Evolutionary conservation across 2,113 vertebrate genomes (phyloP).

Genomic region (Psephotus haematonotus): DNA sequence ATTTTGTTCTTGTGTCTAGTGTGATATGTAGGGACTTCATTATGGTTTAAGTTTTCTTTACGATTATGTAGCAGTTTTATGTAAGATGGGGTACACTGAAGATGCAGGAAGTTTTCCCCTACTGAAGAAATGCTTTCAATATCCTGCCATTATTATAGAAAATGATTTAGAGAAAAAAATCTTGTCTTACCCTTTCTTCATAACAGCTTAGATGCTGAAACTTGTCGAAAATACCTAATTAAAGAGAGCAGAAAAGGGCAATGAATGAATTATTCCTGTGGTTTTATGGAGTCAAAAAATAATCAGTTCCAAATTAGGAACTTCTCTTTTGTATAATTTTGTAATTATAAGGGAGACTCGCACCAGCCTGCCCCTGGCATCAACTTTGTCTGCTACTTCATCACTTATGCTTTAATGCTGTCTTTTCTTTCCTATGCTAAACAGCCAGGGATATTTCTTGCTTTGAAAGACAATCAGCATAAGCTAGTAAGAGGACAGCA

Average conservation of each 20-base stretch:
- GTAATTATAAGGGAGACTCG: constrained; percentile 23
- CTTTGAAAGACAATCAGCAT: not conserved
- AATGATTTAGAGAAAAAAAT: not conserved
- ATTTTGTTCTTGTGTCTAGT: not conserved
- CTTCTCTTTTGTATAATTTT: constrained; percentile 53
- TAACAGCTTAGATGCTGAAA: constrained; percentile 14
- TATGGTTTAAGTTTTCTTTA: not conserved
- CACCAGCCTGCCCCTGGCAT: not conserved
- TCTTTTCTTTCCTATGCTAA: not conserved
- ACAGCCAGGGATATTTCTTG: not conserved
- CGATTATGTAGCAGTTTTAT: not conserved
- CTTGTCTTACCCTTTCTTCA: not conserved
- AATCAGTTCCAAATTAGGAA: constrained; percentile 44
- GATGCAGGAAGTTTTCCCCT: not conserved
- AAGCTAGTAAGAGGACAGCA: not conserved
- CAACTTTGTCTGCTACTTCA: constrained; percentile 10
- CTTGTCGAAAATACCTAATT: constrained; percentile 48
- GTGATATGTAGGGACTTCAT: not conserved
- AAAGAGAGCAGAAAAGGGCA: constrained; percentile 50
- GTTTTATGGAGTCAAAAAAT: constrained; percentile 42
- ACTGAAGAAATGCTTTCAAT: not conserved
- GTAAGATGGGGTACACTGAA: not conserved
- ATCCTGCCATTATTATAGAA: not conserved
- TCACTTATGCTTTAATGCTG: not conserved
- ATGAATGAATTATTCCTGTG: constrained; percentile 55